Conservation (phyloP, 2,888 invertebrate species). For the Arctia plantaginis region DNA sequence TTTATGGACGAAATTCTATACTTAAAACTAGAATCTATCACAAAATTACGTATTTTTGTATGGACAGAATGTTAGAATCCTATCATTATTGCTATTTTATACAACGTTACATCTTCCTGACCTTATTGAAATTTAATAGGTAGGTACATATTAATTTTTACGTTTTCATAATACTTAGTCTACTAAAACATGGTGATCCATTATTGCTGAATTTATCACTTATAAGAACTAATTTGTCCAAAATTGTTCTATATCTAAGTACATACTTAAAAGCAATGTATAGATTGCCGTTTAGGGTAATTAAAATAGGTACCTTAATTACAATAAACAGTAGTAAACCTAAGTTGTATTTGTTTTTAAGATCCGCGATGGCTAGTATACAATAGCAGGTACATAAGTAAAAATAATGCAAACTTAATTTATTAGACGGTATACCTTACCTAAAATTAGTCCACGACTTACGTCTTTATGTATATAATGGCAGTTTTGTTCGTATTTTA, state of each 20-base stretch:
- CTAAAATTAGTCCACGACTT: conserved; percentile 7
- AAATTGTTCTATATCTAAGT: conserved; percentile 14
- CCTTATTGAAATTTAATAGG: conserved; percentile 8
- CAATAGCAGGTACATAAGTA: not conserved
- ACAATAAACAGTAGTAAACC: not conserved
- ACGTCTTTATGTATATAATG: conserved; percentile 21
- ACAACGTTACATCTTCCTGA: not conserved
- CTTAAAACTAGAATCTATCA: conserved; percentile 53
- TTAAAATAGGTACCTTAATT: not conserved
- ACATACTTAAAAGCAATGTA: not conserved
- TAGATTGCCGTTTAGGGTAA: not conserved
- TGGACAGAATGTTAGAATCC: conserved; percentile 54
- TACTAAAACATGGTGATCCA: conserved; percentile 22
- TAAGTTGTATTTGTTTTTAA: not conserved
- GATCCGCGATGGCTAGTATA: not conserved
- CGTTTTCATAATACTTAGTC: not conserved
- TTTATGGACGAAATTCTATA: conserved; percentile 27
- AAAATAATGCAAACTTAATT: conserved; percentile 3
- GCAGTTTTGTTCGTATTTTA: conserved; percentile 36
- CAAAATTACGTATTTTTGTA: conserved; percentile 61
- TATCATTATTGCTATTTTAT: conserved; percentile 24
- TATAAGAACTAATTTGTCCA: conserved; percentile 13
- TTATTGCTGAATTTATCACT: conserved; percentile 50
- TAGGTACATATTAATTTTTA: not conserved
- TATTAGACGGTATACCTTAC: conserved; percentile 11